Base-by-base conservation (phyloP, 2,113 vertebrate species). In the Oreochromis aureus region DNA sequence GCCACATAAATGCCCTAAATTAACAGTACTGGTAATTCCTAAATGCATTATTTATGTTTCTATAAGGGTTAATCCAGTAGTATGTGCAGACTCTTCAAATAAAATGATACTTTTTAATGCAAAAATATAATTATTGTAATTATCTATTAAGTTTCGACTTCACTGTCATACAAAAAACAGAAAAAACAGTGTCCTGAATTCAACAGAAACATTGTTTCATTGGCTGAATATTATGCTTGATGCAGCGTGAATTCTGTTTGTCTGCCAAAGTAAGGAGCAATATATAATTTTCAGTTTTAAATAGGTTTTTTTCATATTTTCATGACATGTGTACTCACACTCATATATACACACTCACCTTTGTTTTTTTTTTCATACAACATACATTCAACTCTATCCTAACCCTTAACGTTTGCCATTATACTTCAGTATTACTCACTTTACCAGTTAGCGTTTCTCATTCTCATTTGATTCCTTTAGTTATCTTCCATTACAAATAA, bases 251-350 rank as follows among this genome's bases (percentile, higher is more conserved):
- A 39, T 8, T 69, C 63, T 39, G 4, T 41, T 69, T 0, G 19
- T 22, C 4, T 66, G 19, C 61, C 10, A 1, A 66, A 66, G 61
- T 66, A 39, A 69, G 61, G 34, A 39, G 61, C 61, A 39, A 22
- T 69, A 22, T 69, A 69, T 69, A 39, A 39, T 69, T 69, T 69
- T 69, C 34, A 3, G 61, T 69, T 66, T 66, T 66, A 66, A 66
- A 39, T n/a, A 13, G 16, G 0, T 7, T 39, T 66, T 34, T 15
- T 56, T 5, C 55, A 58, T 7, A 5, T 30, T 66, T 69, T 22
- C n/a, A 69, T 41, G 2, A 41, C 63, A 69, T 11, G 10, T 5
- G 19, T 22, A 69, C 11, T 5, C 34, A 41, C 63, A 41, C 34
- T 22, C 1, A 1, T 22, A 22, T n/a, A 41, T 13, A 41, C 19